Evolutionary conservation across 2,113 vertebrate genomes (phyloP).

Genomic region (Antigone vipio): DNA sequence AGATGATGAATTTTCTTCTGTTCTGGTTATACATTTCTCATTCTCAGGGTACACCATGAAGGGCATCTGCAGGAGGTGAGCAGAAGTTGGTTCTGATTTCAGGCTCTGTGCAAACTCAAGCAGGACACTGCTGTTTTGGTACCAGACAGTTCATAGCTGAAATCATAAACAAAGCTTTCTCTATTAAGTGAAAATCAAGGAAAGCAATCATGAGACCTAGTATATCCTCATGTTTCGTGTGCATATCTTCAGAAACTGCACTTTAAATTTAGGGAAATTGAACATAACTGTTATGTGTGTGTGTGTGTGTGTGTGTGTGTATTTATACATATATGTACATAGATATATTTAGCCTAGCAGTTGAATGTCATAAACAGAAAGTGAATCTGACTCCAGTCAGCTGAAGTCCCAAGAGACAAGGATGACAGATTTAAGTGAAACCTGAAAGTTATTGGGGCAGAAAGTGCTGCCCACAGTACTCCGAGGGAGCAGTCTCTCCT

Average conservation of each 20-base stretch:
- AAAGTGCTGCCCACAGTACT: not conserved
- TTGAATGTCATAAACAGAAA: not conserved
- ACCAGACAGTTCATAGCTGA: not conserved
- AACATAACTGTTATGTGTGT: not conserved
- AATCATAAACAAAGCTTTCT: not conserved
- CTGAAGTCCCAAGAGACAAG: not conserved
- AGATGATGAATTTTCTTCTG: not conserved
- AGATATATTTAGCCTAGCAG: not conserved
- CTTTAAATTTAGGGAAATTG: not conserved
- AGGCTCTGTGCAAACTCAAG: not conserved
- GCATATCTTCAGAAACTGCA: not conserved
- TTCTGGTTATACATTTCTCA: not conserved
- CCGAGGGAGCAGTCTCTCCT: not conserved
- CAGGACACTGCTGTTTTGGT: not conserved
- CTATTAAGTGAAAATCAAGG: not conserved
- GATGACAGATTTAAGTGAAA: not conserved
- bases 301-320: rapidly evolving
- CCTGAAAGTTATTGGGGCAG: not conserved
- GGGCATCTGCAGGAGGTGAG: not conserved
- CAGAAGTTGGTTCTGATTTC: not conserved
- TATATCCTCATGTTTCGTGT: not conserved
- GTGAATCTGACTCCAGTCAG: not conserved
- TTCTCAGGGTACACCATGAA: not conserved
- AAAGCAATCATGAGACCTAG: not conserved
- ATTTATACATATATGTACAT: too few relatives aligned